Evolutionary conservation across 2,113 vertebrate genomes (phyloP).

Genomic region (Oryzias woworae): DNA sequence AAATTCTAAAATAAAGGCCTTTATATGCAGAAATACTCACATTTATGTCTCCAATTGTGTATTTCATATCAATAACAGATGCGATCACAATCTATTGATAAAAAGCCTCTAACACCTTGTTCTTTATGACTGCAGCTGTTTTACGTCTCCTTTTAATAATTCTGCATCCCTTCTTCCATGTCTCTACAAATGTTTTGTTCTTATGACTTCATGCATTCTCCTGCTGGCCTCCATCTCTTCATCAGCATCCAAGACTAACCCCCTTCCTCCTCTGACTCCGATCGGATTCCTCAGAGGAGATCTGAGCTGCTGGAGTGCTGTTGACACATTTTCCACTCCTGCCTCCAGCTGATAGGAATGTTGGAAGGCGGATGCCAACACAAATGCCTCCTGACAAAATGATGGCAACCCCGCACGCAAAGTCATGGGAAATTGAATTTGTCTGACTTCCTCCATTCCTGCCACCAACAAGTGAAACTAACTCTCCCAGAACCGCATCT

Average conservation of each 20-base stretch:
- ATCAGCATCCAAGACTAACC: conserved; percentile 3
- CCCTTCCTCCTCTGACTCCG: not conserved
- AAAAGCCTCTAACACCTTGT: no score
- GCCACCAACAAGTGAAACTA: conserved; percentile 27
- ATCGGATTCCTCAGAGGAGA: conserved; percentile 1
- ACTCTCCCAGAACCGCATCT: conserved; percentile 31
- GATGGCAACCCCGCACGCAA: conserved; percentile 37
- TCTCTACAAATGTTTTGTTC: not conserved
- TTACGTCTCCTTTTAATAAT: not conserved
- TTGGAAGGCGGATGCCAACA: conserved; percentile 33
- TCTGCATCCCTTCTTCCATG: not conserved
- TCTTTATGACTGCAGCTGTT: not conserved
- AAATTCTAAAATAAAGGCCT: no score
- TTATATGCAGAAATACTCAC: no score
- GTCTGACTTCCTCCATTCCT: conserved; percentile 34
- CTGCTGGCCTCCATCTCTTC: no score
- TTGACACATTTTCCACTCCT: not conserved
- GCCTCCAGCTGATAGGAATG: conserved; percentile 36
- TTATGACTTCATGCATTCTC: no score
- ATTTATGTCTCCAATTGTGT: no score
- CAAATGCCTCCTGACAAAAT: conserved; percentile 33
- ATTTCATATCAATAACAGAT: no score
- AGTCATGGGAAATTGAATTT: conserved; percentile 58
- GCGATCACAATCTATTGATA: no score
- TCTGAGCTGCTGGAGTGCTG: not conserved